Base-by-base conservation (phyloP, 1,140 invertebrate species). In the Andricus grossulariae region DNA sequence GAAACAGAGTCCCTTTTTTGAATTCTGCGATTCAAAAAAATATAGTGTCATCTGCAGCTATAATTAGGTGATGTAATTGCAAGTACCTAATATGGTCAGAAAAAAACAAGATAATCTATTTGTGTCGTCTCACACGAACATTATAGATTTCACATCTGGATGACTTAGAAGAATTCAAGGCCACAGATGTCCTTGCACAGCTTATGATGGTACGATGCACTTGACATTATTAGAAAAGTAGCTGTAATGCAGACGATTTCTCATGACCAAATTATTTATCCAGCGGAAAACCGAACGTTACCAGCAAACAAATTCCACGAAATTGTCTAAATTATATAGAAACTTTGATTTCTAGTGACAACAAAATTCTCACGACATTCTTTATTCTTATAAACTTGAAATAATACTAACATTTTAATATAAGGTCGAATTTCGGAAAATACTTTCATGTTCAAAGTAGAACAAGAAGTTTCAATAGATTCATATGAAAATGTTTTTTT, bases 211-310 rank as follows among this genome's bases (percentile, higher is more conserved):
- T 39, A 66, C 39, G 57, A 66, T 66, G 57, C 57, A 66, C 57
- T 66, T 66, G 57, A 66, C 57, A 66, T 66, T 66, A 66, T 66
- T 66, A 66, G 57, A 66, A 66, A 66, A 66, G 57, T 39, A 66
- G 57, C 57, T 66, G 57, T 66, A 21, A 66, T 66, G 25, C 16
- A 16, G 57, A 39, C 57, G 21, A 66, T 66, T 66, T 66, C 57
- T 15, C 57, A 66, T 66, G 57, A 66, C 57, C 57, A 66, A 39
- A 66, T 66, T 66, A 66, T 66, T 66, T 39, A 66, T 66, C 57
- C 57, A 39, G 25, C 57, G 25, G 25, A 66, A 66, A 66, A 39
- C 57, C 32, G 57, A 66, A 12, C 13, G 39, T 66, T 66, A 66
- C 25, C 39, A 32, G 57, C 25, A 66, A 66, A 66, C n/a, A 66